Base-by-base conservation (phyloP, 1,140 invertebrate species). In the Euura lappo region DNA sequence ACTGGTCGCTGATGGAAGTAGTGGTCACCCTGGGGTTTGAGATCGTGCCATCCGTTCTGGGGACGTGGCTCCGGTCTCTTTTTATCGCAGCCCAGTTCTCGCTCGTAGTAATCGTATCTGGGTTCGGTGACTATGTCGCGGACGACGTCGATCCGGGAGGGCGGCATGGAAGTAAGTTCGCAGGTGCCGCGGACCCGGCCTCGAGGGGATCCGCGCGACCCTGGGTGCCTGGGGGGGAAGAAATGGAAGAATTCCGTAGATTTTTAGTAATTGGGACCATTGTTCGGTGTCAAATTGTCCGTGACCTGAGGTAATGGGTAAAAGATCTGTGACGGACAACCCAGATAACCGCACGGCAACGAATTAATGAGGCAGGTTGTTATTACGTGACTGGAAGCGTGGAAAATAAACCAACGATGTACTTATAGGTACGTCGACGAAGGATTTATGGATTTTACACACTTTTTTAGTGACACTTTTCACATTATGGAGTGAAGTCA, bases 71-170 rank as follows among this genome's bases (percentile, higher is more conserved):
- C n/a, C 47, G 47, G 7, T 60, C 64, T 10, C 7, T 71, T 45
- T 11, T 45, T n/a, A 6, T 66, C 8, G 68, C 84, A 84, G 45
- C 79, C 93, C 68, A 91, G 84, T 82, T 95, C 93, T 28, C 91
- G 86, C 75, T 94, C 92, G 79, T 94, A 95, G 78, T 93, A 95
- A 82, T 95, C 94, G 75, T 92, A 95, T 47, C 93, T 90, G 11
- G 90, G 89, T 83, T 95, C 93, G 11, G 89, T 85, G 7, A 90
- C 85, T 64, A 93, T 91, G 80, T 93, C 92, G 44, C 88, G 79
- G 45, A 88, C 85, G 0, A 88, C 71, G 76, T 94, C 92, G 80
- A 94, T 89, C 60, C 90, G 89, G 75, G 90, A 85, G 43, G 93
- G 88, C 0, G 93, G 92, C 66, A 92, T 88, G 3, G 93, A 91